These are phyloP conservation scores for Bolinopsis microptera DNA, from an alignment of 37 sponge, comb jelly and placozoan genomes.

Conservation along the genomic window DNA sequence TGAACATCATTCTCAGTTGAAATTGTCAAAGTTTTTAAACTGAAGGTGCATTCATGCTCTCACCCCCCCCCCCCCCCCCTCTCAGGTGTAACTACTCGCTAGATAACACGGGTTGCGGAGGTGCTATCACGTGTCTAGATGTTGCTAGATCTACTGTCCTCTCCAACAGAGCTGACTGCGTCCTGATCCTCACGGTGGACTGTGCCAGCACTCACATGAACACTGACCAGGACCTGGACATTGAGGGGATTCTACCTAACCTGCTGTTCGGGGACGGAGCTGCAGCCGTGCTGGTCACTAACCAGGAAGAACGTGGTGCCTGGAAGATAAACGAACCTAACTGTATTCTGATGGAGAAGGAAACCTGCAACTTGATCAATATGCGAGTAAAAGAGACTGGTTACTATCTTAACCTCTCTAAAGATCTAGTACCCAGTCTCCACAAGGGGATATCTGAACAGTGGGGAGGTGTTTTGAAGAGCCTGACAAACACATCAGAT, in stretches of 20 bases:
- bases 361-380: neutral
- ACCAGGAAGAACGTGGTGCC: neutral
- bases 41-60: too few species aligned
- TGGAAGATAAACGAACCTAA: neutral
- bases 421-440: neutral
- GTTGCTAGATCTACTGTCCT: constrained; percentile 18
- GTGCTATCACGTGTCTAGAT: constrained; percentile 38
- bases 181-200: constrained; percentile 28
- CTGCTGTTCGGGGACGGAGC: constrained; percentile 46
- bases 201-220: neutral
- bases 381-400: neutral
- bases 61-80: too few species aligned
- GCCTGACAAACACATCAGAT: neutral
- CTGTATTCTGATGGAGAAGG: neutral
- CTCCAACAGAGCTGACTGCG: neutral
- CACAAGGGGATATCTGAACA: neutral
- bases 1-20: too few species aligned
- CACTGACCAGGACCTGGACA: neutral
- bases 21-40: too few species aligned
- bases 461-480: neutral
- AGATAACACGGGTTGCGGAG: constrained; percentile 47
- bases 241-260: constrained; percentile 20
- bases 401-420: constrained; percentile 14
- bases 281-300: neutral
- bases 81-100: constrained; percentile 50